Conservation (phyloP, 2,888 invertebrate species). For the Drosophila neonasuta region DNA sequence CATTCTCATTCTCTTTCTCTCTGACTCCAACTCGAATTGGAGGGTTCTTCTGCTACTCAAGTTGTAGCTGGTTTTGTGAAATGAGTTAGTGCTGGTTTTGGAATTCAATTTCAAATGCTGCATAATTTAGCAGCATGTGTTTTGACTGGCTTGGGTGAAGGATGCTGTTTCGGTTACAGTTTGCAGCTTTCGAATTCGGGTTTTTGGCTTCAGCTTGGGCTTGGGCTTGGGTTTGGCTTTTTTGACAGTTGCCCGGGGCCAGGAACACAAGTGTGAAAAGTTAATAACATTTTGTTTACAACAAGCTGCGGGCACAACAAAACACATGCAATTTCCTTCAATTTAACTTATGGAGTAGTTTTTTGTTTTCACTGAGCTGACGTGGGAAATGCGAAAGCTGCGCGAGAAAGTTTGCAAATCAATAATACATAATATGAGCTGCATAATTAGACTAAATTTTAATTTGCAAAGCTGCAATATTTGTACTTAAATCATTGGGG, state of each 20-base stretch:
- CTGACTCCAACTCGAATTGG: background rate
- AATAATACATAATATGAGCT: conserved; percentile 3
- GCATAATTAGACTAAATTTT: background rate
- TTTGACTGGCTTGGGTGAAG: conserved; percentile 21
- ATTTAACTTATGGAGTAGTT: conserved; percentile 26
- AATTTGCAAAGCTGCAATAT: background rate
- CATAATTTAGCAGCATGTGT: conserved; percentile 71
- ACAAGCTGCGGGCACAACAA: conserved; percentile 34
- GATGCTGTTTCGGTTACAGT: background rate
- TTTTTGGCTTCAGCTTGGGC: background rate
- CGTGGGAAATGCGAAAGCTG: conserved; percentile 16
- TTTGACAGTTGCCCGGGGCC: conserved; percentile 32
- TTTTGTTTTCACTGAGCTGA: background rate
- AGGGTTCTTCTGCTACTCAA: conserved; percentile 1
- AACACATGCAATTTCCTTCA: conserved; percentile 43
- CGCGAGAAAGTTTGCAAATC: background rate
- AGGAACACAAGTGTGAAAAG: conserved; percentile 50
- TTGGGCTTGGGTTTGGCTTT: conserved; percentile 12
- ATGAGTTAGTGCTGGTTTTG: conserved; percentile 67
- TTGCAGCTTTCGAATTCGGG: conserved; percentile 1
- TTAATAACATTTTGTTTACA: conserved; percentile 66
- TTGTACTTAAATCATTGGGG: background rate
- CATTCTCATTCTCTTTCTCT: too few species aligned
- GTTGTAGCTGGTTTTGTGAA: conserved; percentile 32
- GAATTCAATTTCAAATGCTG: conserved; percentile 75